These are phyloP conservation scores for Sepiola atlantica DNA, from an alignment of 2,888 invertebrate genomes.

Conservation along the genomic window DNA sequence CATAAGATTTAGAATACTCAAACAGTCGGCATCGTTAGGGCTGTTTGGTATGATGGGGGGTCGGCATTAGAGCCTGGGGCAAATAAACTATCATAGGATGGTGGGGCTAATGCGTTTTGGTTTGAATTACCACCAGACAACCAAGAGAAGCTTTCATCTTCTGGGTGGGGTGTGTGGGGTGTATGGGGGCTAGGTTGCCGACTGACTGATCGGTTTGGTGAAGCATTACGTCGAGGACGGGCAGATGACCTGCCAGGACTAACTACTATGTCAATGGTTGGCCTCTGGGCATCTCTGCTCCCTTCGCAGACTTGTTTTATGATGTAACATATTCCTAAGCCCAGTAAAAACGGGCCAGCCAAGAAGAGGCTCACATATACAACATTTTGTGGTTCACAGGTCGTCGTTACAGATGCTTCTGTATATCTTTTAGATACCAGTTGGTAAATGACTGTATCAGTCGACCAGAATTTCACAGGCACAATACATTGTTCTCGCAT, in stretches of 20 bases:
- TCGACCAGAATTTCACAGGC: not conserved
- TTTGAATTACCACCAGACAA: not conserved
- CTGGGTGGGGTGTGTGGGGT: not conserved
- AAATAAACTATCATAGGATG: not conserved
- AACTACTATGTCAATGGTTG: not conserved
- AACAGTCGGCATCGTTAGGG: not conserved
- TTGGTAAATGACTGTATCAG: not conserved
- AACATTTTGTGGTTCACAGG: not conserved
- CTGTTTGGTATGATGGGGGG: constrained; percentile 1
- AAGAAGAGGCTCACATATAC: not conserved
- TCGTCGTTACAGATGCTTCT: not conserved
- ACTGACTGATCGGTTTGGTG: not conserved
- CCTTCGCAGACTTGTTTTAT: not conserved
- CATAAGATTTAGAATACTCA: not conserved
- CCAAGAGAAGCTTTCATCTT: not conserved
- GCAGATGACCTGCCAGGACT: not conserved
- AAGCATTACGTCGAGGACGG: not conserved
- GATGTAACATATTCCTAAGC: not conserved
- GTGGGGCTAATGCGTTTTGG: not conserved
- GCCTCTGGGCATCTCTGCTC: not conserved
- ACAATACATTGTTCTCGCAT: not conserved
- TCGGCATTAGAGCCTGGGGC: not conserved
- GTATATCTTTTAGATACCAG: not conserved
- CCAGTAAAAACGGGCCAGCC: not conserved
- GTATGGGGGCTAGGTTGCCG: not conserved